Evolutionary conservation across 1,140 invertebrate genomes (phyloP).

Genomic region (Drosophila burlai): DNA sequence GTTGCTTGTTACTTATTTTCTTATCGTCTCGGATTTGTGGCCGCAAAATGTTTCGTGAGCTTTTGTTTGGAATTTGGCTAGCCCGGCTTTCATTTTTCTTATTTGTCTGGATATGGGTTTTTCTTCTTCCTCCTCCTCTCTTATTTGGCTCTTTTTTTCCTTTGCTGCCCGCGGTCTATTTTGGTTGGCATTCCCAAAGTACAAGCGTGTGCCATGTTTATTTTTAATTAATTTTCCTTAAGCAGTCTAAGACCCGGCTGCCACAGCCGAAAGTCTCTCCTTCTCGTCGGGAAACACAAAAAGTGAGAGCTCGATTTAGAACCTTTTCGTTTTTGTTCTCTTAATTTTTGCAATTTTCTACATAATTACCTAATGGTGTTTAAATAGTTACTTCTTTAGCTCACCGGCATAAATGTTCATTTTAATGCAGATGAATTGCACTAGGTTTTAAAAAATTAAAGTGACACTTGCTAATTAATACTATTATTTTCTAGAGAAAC

Average conservation of each 20-base stretch:
- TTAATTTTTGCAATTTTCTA: constrained; percentile 83
- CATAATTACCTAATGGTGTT: constrained; percentile 73
- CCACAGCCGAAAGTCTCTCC: constrained; percentile 26
- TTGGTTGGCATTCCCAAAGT: constrained; percentile 74
- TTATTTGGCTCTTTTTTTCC: constrained; percentile 9
- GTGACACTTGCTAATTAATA: background rate
- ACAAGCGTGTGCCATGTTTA: constrained; percentile 83
- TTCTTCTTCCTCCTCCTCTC: constrained; percentile 26
- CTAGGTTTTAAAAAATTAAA: background rate
- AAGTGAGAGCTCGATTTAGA: constrained; percentile 21
- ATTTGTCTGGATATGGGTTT: constrained; percentile 72
- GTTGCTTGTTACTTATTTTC: constrained; percentile 73
- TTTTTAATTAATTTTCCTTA: constrained; percentile 84
- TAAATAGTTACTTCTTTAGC: constrained; percentile 3
- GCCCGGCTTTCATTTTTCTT: constrained; percentile 73
- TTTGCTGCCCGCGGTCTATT: constrained; percentile 69
- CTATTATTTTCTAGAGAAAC: background rate
- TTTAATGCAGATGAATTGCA: constrained; percentile 19
- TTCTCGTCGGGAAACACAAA: constrained; percentile 1
- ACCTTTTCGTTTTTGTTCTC: constrained; percentile 33
- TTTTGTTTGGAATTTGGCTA: constrained; percentile 79
- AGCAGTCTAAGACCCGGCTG: constrained; percentile 66
- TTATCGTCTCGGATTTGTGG: constrained; percentile 82
- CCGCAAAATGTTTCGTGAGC: constrained; percentile 78
- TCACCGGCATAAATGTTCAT: constrained; percentile 69